Evolutionary conservation across 92 coral and sea anemone genomes (phyloP), one percentile per base, ranked within the genome.

Genomic region (Ricordea florida): DNA sequence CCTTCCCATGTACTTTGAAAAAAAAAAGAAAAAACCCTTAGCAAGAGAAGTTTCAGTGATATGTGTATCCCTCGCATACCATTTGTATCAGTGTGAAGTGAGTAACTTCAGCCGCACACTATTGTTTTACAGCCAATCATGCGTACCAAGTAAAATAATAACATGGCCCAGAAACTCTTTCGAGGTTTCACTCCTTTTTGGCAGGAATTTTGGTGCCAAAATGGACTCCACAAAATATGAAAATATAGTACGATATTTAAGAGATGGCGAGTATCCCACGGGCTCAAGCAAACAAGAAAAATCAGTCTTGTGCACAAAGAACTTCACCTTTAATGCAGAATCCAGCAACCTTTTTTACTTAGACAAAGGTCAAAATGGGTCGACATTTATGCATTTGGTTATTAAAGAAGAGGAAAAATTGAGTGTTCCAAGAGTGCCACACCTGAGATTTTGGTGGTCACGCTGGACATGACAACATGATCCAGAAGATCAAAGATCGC

Each of bases 201-300:
- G n/a, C n/a, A n/a, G n/a, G n/a, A n/a, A n/a, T n/a, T n/a, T n/a
- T n/a, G n/a, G n/a, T n/a, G n/a, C n/a, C n/a, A 70, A 11, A 1
- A 80, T 80, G 86, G 62, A 70, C 21, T 57, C 72, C 51, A 16
- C 62, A 38, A 80, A 71, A 50, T 81, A 72, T 53, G 56, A 45
- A 29, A 66, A 79, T 28, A 32, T 79, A 4, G 32, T 68, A 31
- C 41, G 46, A 28, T 79, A 53, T 56, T 32, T 69, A 14, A 57
- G 56, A 18, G 52, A 82, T 23, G 23, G 56, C 18, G 46, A 25
- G 40, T 65, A 64, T 52, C 83, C 49, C 2, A 44, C 15, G 32
- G 66, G 55, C 42, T 55, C 57, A 14, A 63, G 18, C 43, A 65
- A 77, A 29, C 41, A 41, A 23, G 74, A 76, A 16, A 74, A 27